A percentile compares a stretch with the other conserved stretches of the same genome.
These are phyloP conservation scores for Zoanthus sansibaricus DNA, from an alignment of 92 coral and sea anemone species.

Conservation along the genomic window DNA sequence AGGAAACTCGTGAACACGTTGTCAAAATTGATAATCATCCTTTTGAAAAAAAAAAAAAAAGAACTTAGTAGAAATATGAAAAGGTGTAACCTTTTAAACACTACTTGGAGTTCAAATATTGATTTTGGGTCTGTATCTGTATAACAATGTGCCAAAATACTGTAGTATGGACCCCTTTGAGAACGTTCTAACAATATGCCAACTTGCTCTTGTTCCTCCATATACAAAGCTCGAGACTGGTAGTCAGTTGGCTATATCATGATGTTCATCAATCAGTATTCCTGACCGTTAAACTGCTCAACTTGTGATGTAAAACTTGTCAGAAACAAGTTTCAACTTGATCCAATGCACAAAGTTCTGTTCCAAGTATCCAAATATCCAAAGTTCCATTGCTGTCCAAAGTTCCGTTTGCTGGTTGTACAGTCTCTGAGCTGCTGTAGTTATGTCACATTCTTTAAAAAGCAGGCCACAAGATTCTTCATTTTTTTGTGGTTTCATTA, in stretches of 20 bases:
- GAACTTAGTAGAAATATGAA: too few species aligned
- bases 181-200: constrained; percentile 32
- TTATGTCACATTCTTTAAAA: constrained; percentile 5
- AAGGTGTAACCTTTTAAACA: neutral
- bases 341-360: constrained; percentile 43
- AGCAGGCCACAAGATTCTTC: constrained; percentile 22
- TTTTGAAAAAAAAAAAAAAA: too few species aligned
- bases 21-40: too few species aligned
- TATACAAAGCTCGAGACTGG: constrained; percentile 38
- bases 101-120: neutral
- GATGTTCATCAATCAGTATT: constrained; percentile 39
- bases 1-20: too few species aligned
- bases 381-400: constrained; percentile 40
- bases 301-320: constrained; percentile 48
- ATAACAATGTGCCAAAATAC: neutral
- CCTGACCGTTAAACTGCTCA: constrained; percentile 44
- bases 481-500: neutral
- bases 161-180: neutral
- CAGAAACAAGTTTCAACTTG: constrained; percentile 31
- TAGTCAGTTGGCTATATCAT: too few species aligned
- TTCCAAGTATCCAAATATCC: constrained; percentile 50
- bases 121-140: neutral
- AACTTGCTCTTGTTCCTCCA: constrained; percentile 55
- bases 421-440: constrained; percentile 3
- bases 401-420: constrained; percentile 37